A percentile compares a stretch with the other conserved stretches of the same genome.
Evolutionary conservation across 2,888 invertebrate genomes (phyloP).

Genomic region (Psylliodes chrysocephalus): DNA sequence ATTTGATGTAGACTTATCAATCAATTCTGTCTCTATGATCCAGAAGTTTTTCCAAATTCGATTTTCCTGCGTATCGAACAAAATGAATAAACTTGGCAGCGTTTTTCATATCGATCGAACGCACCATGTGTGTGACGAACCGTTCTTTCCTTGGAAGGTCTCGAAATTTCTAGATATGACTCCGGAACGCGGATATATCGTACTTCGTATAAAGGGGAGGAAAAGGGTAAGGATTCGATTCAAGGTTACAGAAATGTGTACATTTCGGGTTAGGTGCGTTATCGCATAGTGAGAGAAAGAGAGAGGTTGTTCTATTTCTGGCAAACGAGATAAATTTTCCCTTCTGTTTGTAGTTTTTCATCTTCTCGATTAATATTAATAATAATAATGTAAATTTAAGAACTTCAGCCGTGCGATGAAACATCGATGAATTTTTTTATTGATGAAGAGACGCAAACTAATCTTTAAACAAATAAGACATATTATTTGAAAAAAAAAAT

Average conservation of each 20-base stretch:
- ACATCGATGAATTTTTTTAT: too few relatives aligned
- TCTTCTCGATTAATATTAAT: too few relatives aligned
- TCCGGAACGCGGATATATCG: conserved; percentile 1
- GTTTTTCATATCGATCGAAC: background rate
- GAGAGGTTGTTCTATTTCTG: background rate
- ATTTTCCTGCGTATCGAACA: too few relatives aligned
- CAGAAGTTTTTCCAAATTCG: background rate
- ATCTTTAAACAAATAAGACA: too few relatives aligned
- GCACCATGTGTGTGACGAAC: background rate
- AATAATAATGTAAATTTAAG: too few relatives aligned
- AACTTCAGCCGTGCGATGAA: too few relatives aligned
- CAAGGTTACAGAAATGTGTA: background rate
- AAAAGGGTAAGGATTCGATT: background rate
- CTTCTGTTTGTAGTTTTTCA: too few relatives aligned
- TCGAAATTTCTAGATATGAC: background rate
- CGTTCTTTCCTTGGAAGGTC: background rate
- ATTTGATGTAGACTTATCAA: too few relatives aligned
- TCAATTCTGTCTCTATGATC: too few relatives aligned
- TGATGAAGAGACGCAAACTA: too few relatives aligned
- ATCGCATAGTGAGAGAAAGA: background rate
- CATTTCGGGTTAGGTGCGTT: background rate
- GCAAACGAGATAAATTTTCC: too few relatives aligned
- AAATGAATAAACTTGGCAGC: background rate
- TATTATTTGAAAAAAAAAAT: too few relatives aligned
- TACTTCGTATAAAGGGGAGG: background rate